Base-by-base conservation (phyloP, 2,797 vertebrate species). In the Pagetopsis macropterus region DNA sequence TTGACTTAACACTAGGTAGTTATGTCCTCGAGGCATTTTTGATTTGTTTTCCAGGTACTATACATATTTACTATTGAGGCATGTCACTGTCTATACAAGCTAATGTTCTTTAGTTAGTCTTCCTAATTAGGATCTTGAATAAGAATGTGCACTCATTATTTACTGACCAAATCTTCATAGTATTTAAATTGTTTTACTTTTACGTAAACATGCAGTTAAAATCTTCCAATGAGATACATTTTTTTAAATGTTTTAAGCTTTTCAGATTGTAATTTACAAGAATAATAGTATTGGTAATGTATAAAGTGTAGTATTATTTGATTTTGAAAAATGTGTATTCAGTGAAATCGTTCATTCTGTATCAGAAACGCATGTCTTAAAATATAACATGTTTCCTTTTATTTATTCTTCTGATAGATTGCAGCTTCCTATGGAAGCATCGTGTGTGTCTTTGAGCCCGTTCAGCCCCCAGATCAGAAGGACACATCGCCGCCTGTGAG, bases 351-450 rank as follows among this genome's bases (percentile, higher is more conserved):
- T 54, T 49, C 5, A 63, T 19, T 57, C 41, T 83, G 13, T 40
- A 31, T 63, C 7, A 27, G 27, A 41, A 59, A 66, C 1, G 54
- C 0, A 17, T 55, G 5, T 41, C 1, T 50, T 17, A 52, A 19
- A 55, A 54, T 71, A 31, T 61, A 33, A 15, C 37, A 1, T 56
- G 7, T 58, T 46, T 21, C 57, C 3, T 52, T 52, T 57, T 10
- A 17, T 56, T 52, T 82, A 70, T 71, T 67, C 54, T 75, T 9
- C 52, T 58, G 41, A 87, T 91, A 99, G 98, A 97, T 99, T 94
- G 97, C 98, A 91, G 97, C 97, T 91, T 98, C 97, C 76, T 99
- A 99, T 6, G 98, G 97, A 90, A 97, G 95, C 66, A 88, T 94
- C 51, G 93, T 99, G 83, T 98, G 96, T 85, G 87, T 99, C 79